These are phyloP conservation scores for Sebastes steindachneri DNA, from an alignment of 2,797 vertebrate genomes.

Conservation along the genomic window DNA sequence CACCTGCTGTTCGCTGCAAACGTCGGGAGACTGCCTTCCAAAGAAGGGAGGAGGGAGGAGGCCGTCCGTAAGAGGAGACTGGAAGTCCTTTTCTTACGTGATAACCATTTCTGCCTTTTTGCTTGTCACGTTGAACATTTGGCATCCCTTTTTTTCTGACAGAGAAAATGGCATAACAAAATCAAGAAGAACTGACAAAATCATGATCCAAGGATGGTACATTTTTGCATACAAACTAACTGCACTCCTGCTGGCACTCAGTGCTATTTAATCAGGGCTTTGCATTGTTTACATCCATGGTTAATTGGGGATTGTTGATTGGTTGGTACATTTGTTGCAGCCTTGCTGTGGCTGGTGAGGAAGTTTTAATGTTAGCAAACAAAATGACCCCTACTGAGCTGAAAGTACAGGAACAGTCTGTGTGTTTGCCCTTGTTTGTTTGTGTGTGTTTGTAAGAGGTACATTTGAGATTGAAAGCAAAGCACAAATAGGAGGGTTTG, in stretches of 20 bases:
- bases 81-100: too few species aligned
- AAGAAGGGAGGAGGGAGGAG: background rate
- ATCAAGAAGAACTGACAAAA: background rate
- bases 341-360: background rate
- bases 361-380: background rate
- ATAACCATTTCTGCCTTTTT: background rate
- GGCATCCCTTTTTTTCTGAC: conserved; percentile 9
- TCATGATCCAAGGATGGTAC: background rate
- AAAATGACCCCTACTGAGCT: conserved; percentile 3
- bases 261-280: background rate
- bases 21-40: background rate
- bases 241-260: conserved; percentile 1
- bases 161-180: background rate
- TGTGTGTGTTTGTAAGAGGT: background rate
- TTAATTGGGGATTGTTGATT: conserved; percentile 1
- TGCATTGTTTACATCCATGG: background rate
- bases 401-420: background rate
- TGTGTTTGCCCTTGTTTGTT: background rate
- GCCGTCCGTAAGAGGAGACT: background rate
- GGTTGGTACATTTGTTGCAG: background rate
- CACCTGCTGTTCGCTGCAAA: conserved; percentile 36
- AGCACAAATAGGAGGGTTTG: conserved; percentile 19
- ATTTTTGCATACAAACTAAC: background rate
- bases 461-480: conserved; percentile 30
- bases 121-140: conserved; percentile 2